Evolutionary conservation across 1,140 invertebrate species (phyloP).

Genomic region (Luehdorfia chinensis): DNA sequence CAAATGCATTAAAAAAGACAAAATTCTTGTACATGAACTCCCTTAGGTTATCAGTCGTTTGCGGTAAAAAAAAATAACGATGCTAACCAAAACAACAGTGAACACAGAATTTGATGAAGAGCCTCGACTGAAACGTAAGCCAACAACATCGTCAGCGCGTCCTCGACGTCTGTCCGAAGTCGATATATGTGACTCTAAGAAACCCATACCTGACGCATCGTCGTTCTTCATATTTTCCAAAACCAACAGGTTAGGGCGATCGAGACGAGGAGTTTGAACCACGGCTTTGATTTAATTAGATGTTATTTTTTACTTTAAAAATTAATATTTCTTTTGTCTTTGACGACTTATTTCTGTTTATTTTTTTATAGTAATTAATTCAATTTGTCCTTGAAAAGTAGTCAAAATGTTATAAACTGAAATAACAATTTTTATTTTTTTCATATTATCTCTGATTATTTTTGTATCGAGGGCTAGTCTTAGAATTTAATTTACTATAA

Average conservation of each 20-base stretch:
- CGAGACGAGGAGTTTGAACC: slow-evolving; percentile 24
- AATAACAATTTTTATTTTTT: no score
- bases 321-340: slow-evolving; percentile 31
- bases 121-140: slow-evolving; percentile 66
- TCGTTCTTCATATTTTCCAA: slow-evolving; percentile 98
- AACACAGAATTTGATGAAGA: slow-evolving; percentile 67
- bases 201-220: slow-evolving; percentile 95
- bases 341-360: slow-evolving; percentile 26
- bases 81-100: slow-evolving; percentile 60
- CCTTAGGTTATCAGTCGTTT: no score
- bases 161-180: slow-evolving; percentile 95
- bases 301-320: slow-evolving; percentile 46
- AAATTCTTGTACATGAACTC: no score
- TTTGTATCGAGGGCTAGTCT: no score
- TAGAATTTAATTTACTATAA: no score
- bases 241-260: slow-evolving; percentile 88
- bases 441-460: no score
- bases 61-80: no score
- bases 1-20: no score
- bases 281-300: slow-evolving; percentile 44
- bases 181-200: slow-evolving; percentile 90
- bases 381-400: no score
- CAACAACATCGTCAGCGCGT: slow-evolving; percentile 81
- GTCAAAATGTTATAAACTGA: no score
- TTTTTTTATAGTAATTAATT: neutral